Conservation (phyloP, 2,113 vertebrate genomes). For the Bothrops jararaca region DNA sequence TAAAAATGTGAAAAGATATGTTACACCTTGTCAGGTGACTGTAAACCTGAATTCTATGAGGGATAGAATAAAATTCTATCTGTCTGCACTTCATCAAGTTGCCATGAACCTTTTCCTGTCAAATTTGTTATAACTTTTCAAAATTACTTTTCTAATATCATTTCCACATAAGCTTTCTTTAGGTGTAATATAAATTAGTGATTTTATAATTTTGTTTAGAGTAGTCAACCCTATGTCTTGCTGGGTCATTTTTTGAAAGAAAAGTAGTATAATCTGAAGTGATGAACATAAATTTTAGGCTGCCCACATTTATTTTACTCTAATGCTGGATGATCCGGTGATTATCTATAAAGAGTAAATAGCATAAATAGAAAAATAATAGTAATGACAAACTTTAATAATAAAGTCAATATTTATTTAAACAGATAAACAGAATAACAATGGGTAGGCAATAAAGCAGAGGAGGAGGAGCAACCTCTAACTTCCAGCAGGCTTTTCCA, state of each 20-base stretch:
- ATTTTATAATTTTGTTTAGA: background rate
- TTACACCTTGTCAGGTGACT: background rate
- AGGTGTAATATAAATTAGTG: background rate
- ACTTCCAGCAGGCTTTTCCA: background rate
- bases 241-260: background rate
- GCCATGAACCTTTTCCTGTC: background rate
- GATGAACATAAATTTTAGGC: background rate
- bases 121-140: background rate
- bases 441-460: background rate
- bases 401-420: background rate
- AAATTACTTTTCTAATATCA: background rate
- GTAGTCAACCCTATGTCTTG: background rate
- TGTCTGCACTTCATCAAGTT: background rate
- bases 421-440: background rate
- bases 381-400: background rate
- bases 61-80: background rate
- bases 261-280: background rate
- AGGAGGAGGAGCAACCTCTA: background rate
- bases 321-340: background rate
- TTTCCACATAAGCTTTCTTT: background rate
- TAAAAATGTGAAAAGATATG: background rate
- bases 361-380: background rate
- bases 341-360: background rate
- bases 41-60: background rate
- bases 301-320: background rate